Conservation (phyloP, 2,888 invertebrate species). For the Raillietiella orientalis region DNA sequence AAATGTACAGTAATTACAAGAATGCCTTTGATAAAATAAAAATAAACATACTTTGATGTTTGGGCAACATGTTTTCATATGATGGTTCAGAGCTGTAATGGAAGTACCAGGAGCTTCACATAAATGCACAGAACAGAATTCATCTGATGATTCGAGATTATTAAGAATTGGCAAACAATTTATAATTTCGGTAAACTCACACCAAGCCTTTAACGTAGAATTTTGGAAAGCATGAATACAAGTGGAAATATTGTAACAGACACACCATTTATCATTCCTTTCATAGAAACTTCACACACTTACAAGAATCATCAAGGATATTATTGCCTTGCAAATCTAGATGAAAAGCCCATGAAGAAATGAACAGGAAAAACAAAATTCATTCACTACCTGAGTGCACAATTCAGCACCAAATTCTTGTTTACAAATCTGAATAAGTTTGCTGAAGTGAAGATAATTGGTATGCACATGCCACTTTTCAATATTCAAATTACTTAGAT, state of each 20-base stretch:
- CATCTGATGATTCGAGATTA: not conserved
- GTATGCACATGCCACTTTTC: conserved; percentile 60
- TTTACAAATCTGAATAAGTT: conserved; percentile 16
- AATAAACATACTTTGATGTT: too few species aligned
- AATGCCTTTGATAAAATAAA: too few species aligned
- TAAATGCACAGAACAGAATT: conserved; percentile 40
- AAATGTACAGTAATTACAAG: too few species aligned
- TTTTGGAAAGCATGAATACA: too few species aligned
- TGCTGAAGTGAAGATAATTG: conserved; percentile 34
- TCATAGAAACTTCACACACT: too few species aligned
- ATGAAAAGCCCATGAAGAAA: too few species aligned
- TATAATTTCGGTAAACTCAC: conserved; percentile 50
- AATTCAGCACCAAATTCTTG: conserved; percentile 25
- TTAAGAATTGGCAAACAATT: conserved; percentile 10
- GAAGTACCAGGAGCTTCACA: conserved; percentile 96
- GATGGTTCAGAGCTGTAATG: conserved; percentile 62
- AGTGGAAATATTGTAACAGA: too few species aligned
- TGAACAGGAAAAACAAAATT: conserved; percentile 4
- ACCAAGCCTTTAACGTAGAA: conserved; percentile 77
- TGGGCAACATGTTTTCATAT: conserved; percentile 16
- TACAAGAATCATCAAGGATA: too few species aligned
- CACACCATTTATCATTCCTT: too few species aligned
- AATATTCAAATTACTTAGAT: conserved; percentile 38
- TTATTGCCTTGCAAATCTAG: not conserved
- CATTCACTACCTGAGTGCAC: conserved; percentile 26